Evolutionary conservation across 1,140 invertebrate species (phyloP), one percentile per base, ranked within the genome.

Genomic region (Protaetia brevitarsis): DNA sequence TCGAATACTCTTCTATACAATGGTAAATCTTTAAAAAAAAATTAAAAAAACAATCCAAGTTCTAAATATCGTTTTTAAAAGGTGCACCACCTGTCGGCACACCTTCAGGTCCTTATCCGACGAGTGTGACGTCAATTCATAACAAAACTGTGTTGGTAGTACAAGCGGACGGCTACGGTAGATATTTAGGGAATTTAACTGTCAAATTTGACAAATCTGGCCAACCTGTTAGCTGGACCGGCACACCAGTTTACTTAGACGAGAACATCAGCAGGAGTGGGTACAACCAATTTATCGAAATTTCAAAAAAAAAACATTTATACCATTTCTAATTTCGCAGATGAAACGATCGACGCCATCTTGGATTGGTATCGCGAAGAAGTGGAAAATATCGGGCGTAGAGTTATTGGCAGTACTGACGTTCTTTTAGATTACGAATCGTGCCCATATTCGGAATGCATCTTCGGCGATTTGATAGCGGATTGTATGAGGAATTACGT

Each of bases 391-490:
- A 70, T 86, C 56, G 82, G 83, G 0, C 76, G 80, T 4, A 70
- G 78, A 30, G 76, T 84, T 23, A 75, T 92, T 19, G 91, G 90
- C 0, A 76, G 76, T 3, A 88, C 85, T 1, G 84, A 83, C 59
- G 85, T 87, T 1, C 84, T 88, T 21, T 64, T 82, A 11, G 79
- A 92, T 10, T 82, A 89, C 64, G 88, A 86, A 3, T 76, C 80
- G 7, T 95, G 93, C 74, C 82, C 90, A 34, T 72, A 81, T 51
- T 65, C 71, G 29, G 93, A 96, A 76, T 95, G 92, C 73, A 94
- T 93, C 75, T 78, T 95, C 30, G 93, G 92, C 36, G 93, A 94
- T 79, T 73, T 94, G 1, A 81, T 94, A 37, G 80, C 89, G 0
- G 92, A 94, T 73, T 84, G 90, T 2, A 84, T 92, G 70, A 74